Base-by-base conservation (phyloP, 2,113 vertebrate genomes). In the Laterallus jamaicensis region DNA sequence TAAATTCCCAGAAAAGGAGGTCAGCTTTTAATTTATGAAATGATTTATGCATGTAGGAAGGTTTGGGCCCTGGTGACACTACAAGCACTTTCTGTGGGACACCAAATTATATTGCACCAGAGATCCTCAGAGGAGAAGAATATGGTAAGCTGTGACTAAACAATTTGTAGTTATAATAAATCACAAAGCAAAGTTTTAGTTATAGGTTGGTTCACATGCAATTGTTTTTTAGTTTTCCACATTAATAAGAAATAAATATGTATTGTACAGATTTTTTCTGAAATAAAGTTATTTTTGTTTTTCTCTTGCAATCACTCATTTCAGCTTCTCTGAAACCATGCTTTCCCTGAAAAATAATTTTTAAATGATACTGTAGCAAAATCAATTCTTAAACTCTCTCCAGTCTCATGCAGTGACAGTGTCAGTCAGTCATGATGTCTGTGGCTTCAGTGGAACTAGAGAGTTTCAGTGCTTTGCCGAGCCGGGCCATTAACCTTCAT, bases 61-160 rank as follows among this genome's bases (percentile, higher is more conserved):
- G 99, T 66, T 98, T 99, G 97, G 98, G 99, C 97, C 99, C 99
- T 5, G 99, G 99, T 4, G 99, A 99, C 97, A 99, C 99, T 29
- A 99, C 99, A 24, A 99, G 99, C 97, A 99, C 99, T 56, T 99
- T 99, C 97, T 99, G 99, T 83, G 99, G 99, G 80, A 99, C 99
- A 32, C 99, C 99, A 16, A 99, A 99, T 97, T 99, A 99, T 91
- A 99, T 99, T 14, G 99, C 99, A 55, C 99, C 99, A 0, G 99
- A 99, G 96, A 99, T 99, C 96, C 98, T 99, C 56, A 97, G 99
- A 94, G 99, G 99, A 93, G 99, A 99, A 91, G 99, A 99, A 82
- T 99, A 99, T 20, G 99, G 99, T 99, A 95, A 98, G 99, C 32
- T 35, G 3, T 58, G 31, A 31, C 44, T 78, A 28, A 70, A 83